Evolutionary conservation across 2,888 invertebrate genomes (phyloP).

Genomic region (Tiphia femorata): DNA sequence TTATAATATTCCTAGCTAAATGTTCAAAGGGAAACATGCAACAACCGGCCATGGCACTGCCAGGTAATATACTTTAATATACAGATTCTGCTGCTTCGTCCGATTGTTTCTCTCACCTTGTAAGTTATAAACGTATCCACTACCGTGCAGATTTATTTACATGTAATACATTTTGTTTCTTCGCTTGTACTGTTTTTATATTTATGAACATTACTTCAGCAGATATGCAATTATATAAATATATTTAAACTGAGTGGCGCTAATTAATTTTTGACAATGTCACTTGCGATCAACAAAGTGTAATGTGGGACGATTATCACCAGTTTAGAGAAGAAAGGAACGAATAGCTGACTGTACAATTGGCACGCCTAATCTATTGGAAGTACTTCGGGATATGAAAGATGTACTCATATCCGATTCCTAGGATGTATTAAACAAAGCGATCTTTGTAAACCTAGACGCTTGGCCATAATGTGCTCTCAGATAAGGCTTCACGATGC

Average conservation of each 20-base stretch:
- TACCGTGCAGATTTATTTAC: constrained; percentile 17
- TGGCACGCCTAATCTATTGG: constrained; percentile 20
- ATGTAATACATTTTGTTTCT: constrained; percentile 5
- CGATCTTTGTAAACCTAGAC: constrained; percentile 18
- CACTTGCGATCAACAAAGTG: constrained; percentile 1
- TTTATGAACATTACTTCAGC: constrained; percentile 9
- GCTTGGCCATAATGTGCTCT: constrained; percentile 22
- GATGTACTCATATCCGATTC: background rate
- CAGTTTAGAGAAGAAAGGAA: background rate
- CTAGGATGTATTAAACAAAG: constrained; percentile 3
- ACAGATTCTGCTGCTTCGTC: constrained; percentile 11
- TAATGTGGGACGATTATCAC: background rate
- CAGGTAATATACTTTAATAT: constrained; percentile 23
- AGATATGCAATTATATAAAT: constrained; percentile 5
- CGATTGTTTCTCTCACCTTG: constrained; percentile 24
- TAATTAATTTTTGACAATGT: background rate
- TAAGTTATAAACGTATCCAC: constrained; percentile 6
- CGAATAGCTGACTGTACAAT: constrained; percentile 17
- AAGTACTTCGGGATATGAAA: constrained; percentile 15
- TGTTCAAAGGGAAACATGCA: constrained; percentile 42
- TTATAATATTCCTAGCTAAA: constrained; percentile 44
- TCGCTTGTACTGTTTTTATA: constrained; percentile 18
- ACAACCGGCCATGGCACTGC: constrained; percentile 39
- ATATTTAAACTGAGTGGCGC: constrained; percentile 1
- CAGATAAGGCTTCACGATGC: constrained; percentile 24